Conservation (phyloP, 2,888 invertebrate species). For the Microplitis manilae region DNA sequence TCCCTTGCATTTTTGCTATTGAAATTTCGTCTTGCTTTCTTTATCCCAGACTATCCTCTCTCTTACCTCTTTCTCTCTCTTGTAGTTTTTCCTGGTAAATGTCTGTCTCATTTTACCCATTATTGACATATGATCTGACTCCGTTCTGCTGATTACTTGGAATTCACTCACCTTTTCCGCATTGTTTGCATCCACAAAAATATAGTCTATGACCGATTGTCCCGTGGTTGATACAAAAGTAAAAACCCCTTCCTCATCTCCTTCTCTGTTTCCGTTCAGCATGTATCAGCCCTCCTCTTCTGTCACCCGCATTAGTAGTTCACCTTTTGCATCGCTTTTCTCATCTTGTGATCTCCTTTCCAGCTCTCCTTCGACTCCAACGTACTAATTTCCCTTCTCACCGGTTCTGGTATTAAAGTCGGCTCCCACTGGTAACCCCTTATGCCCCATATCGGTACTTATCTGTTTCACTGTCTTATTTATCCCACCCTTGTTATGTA, state of each 20-base stretch:
- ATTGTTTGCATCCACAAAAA: no score
- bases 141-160: background rate
- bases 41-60: constrained; percentile 3
- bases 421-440: constrained; percentile 31
- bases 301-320: background rate
- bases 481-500: constrained; percentile 30
- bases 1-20: background rate
- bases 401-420: constrained; percentile 42
- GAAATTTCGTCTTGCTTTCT: background rate
- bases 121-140: constrained; percentile 21
- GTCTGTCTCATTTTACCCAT: background rate
- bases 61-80: background rate
- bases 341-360: constrained; percentile 39
- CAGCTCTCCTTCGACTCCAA: background rate
- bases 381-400: background rate
- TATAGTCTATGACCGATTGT: no score
- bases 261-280: constrained; percentile 35
- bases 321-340: constrained; percentile 37
- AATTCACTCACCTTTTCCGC: constrained; percentile 8
- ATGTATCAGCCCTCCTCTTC: constrained; percentile 41
- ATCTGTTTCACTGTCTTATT: constrained; percentile 10
- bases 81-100: background rate
- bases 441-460: background rate
- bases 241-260: constrained; percentile 43
- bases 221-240: no score